phyloP scores from a whole-genome alignment of 2,888 invertebrate genomes.

The Deilephila elpenor region DNA sequence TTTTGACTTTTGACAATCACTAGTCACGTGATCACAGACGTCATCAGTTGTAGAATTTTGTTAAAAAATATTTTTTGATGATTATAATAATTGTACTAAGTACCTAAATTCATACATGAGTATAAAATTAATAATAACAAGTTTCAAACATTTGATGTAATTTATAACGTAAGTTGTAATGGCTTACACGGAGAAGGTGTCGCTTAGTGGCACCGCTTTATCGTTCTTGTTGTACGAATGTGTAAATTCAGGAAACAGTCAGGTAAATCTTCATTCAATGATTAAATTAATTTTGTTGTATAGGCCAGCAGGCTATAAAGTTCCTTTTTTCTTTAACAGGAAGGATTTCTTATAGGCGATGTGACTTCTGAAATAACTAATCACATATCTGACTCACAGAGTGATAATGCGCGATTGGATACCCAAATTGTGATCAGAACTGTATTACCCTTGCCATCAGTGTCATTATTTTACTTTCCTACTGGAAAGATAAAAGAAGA shows the following conservation, averaged over 20 bases:
- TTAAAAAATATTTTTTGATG: neutral
- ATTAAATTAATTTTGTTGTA: slow-evolving; percentile 28
- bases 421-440: slow-evolving; percentile 86
- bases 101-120: neutral
- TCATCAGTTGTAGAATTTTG: slow-evolving; percentile 7
- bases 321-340: slow-evolving; percentile 60
- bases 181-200: slow-evolving; percentile 81
- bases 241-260: slow-evolving; percentile 84
- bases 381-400: slow-evolving; percentile 88
- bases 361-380: slow-evolving; percentile 86
- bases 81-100: neutral
- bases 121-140: slow-evolving; percentile 32
- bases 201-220: slow-evolving; percentile 86
- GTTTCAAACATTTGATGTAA: neutral
- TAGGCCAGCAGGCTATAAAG: slow-evolving; percentile 15
- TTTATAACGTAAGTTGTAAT: slow-evolving; percentile 42
- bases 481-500: slow-evolving; percentile 84
- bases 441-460: slow-evolving; percentile 84
- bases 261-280: slow-evolving; percentile 65
- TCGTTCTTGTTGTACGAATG: slow-evolving; percentile 89
- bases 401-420: slow-evolving; percentile 85
- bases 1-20: too few species aligned
- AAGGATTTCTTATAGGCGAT: slow-evolving; percentile 88
- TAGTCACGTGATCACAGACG: slow-evolving; percentile 24
- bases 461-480: slow-evolving; percentile 84